Percentiles rank a stretch among this genome's conserved stretches.
Evolutionary conservation across 2,797 vertebrate genomes (phyloP).

Genomic region (Karalla daura): DNA sequence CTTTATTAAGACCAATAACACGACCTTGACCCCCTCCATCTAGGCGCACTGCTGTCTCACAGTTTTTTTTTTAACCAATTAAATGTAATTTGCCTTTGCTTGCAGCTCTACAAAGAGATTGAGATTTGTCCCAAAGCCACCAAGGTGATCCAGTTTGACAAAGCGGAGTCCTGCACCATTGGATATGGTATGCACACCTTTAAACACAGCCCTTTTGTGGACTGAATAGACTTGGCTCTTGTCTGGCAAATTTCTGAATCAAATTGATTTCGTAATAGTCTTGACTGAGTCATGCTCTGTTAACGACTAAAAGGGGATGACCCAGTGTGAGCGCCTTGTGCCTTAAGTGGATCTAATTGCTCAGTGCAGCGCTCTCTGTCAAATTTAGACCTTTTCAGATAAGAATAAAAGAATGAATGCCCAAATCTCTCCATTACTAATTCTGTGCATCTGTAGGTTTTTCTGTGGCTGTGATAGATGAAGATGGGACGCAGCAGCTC

Average conservation of each 20-base stretch:
- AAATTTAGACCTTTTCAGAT: slow-evolving; percentile 25
- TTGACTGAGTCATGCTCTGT: slow-evolving; percentile 64
- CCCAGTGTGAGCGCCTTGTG: slow-evolving; percentile 14
- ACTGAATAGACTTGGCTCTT: not conserved
- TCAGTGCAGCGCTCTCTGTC: slow-evolving; percentile 18
- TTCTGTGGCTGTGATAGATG: slow-evolving; percentile 90
- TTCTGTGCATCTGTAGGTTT: slow-evolving; percentile 84
- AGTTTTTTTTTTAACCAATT: slow-evolving; percentile 25
- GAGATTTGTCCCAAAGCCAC: slow-evolving; percentile 93
- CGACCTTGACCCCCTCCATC: slow-evolving; percentile 44
- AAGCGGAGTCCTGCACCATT: slow-evolving; percentile 84
- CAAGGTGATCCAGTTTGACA: slow-evolving; percentile 90
- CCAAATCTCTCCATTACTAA: slow-evolving; percentile 10
- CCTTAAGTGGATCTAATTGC: slow-evolving; percentile 50
- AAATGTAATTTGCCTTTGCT: slow-evolving; percentile 39
- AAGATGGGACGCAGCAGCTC: slow-evolving; percentile 89
- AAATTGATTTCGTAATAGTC: slow-evolving; percentile 59
- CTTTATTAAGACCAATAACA: slow-evolving; percentile 46
- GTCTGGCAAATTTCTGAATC: slow-evolving; percentile 32
- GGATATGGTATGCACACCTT: slow-evolving; percentile 89
- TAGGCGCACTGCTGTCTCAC: not conserved
- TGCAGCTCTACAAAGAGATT: slow-evolving; percentile 96
- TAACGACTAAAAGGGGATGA: slow-evolving; percentile 41
- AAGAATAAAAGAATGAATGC: not conserved
- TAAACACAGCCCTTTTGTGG: slow-evolving; percentile 2